Percentiles rank a stretch among this genome's conserved stretches.
phyloP scores from a whole-genome alignment of 2,888 invertebrate species.

The Euzetes globulus region DNA sequence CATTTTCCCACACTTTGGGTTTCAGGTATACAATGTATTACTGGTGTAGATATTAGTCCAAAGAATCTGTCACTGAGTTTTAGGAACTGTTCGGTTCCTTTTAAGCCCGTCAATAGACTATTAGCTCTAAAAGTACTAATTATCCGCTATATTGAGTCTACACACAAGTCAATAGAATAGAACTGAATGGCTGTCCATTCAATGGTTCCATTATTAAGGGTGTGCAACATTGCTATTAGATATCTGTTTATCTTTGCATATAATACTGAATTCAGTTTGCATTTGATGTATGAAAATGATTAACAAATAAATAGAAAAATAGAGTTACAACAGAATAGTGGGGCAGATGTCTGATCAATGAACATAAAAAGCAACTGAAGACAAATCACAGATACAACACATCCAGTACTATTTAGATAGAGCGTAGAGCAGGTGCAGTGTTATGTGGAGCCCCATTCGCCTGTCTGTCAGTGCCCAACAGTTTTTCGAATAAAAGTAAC shows the following conservation, averaged over 20 bases:
- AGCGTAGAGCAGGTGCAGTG: neutral
- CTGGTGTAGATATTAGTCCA: neutral
- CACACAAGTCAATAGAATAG: constrained; percentile 10
- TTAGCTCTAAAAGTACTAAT: constrained; percentile 27
- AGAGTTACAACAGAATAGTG: constrained; percentile 5
- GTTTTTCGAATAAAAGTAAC: constrained; percentile 21
- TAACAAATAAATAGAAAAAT: constrained; percentile 25
- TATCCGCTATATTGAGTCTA: constrained; percentile 18
- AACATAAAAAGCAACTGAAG: neutral
- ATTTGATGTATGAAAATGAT: constrained; percentile 19
- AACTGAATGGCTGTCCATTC: neutral
- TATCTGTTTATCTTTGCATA: constrained; percentile 25
- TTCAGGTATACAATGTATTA: neutral
- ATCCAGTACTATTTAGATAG: neutral
- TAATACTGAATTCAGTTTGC: constrained; percentile 19
- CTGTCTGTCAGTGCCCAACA: constrained; percentile 2
- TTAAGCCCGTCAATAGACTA: constrained; percentile 15
- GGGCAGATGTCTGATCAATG: constrained; percentile 14
- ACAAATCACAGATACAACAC: neutral
- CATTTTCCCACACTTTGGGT: constrained; percentile 22
- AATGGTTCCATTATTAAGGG: constrained; percentile 20
- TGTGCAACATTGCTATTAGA: neutral
- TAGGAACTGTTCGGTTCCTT: constrained; percentile 15
- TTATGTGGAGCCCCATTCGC: neutral
- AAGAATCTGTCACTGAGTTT: neutral